Conservation (phyloP, 1,140 invertebrate genomes). For the Aricia agestis region DNA sequence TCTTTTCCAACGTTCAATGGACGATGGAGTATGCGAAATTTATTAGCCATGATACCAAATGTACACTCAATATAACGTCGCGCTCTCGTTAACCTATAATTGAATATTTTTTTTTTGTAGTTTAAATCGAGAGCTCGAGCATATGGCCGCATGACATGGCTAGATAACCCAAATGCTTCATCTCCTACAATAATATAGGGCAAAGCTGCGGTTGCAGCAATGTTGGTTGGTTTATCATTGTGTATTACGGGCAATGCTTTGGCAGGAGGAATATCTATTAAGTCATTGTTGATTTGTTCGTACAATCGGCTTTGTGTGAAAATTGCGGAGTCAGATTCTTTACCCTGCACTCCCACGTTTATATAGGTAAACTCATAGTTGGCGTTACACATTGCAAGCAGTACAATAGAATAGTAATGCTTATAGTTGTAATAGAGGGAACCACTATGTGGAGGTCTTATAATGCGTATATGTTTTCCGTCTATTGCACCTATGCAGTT, state of each 20-base stretch:
- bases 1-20: slow-evolving; percentile 32
- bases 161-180: slow-evolving; percentile 30
- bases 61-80: slow-evolving; percentile 30
- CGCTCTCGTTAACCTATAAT: slow-evolving; percentile 28
- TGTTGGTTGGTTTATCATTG: slow-evolving; percentile 32
- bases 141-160: slow-evolving; percentile 33
- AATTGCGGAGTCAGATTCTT: slow-evolving; percentile 30
- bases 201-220: slow-evolving; percentile 27
- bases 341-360: slow-evolving; percentile 26
- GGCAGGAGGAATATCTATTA: slow-evolving; percentile 32
- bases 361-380: slow-evolving; percentile 27
- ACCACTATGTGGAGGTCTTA: slow-evolving; percentile 29
- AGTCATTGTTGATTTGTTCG: slow-evolving; percentile 32
- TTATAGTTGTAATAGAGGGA: slow-evolving; percentile 28
- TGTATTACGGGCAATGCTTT: slow-evolving; percentile 32
- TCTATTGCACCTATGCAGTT: slow-evolving; percentile 31
- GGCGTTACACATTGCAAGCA: slow-evolving; percentile 26
- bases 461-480: slow-evolving; percentile 26
- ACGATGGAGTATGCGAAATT: slow-evolving; percentile 33
- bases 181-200: slow-evolving; percentile 31
- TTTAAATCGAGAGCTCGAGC: slow-evolving; percentile 31
- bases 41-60: slow-evolving; percentile 34
- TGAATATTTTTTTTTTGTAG: slow-evolving; percentile 31
- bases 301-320: slow-evolving; percentile 29
- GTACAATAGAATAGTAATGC: slow-evolving; percentile 27